phyloP scores from a whole-genome alignment of 2,888 invertebrate genomes.

The Gnatocerus cornutus region DNA sequence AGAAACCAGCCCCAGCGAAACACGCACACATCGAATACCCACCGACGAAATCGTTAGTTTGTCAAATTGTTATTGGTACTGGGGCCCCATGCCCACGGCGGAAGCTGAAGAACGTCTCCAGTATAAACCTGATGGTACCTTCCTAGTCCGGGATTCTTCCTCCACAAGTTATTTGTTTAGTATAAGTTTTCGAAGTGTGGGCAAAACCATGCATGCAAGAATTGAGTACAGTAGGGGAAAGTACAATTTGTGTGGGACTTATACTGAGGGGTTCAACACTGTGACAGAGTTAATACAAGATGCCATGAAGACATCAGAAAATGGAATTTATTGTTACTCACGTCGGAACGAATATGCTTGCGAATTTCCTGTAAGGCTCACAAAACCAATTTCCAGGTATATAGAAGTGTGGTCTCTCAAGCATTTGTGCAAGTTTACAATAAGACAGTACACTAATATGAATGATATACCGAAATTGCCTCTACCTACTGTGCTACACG shows the following conservation, averaged over 20 bases:
- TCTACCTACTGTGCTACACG: constrained; percentile 75
- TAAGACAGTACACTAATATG: constrained; percentile 79
- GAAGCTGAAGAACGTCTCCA: constrained; percentile 82
- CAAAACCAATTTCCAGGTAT: constrained; percentile 83
- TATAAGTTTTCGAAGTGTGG: constrained; percentile 81
- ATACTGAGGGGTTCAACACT: constrained; percentile 73
- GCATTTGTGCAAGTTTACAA: constrained; percentile 83
- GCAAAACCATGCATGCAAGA: constrained; percentile 81
- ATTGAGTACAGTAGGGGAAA: constrained; percentile 81
- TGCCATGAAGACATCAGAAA: constrained; percentile 81
- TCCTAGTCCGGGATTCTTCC: constrained; percentile 85
- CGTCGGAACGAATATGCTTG: constrained; percentile 79
- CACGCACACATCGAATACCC: constrained; percentile 47
- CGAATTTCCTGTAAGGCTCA: constrained; percentile 82
- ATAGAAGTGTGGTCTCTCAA: constrained; percentile 81
- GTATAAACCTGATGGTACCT: constrained; percentile 83
- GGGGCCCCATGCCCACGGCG: constrained; percentile 83
- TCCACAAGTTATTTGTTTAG: constrained; percentile 81
- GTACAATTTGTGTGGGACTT: constrained; percentile 70
- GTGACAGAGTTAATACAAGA: constrained; percentile 83
- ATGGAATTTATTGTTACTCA: constrained; percentile 83
- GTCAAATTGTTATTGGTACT: constrained; percentile 82
- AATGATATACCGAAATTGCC: constrained; percentile 82
- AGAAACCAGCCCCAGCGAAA: background rate
- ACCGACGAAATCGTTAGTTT: constrained; percentile 65